Percentiles rank a stretch among this genome's conserved stretches.
Conservation (phyloP, 1,140 invertebrate genomes). For the Heterodera carotae region DNA sequence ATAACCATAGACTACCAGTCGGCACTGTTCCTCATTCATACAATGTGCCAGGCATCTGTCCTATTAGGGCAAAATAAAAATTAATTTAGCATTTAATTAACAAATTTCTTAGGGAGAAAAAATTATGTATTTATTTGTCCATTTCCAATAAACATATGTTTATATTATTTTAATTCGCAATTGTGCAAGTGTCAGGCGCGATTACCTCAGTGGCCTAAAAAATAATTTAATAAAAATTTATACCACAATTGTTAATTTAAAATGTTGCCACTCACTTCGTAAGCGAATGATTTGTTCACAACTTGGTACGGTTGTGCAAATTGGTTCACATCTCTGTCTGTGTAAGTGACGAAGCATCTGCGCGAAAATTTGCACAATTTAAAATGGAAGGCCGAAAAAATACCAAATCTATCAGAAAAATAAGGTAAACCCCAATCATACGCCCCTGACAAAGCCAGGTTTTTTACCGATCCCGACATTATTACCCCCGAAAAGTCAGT, state of each 20-base stretch:
- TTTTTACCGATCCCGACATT: no score
- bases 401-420: no score
- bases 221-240: conserved; percentile 28
- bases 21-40: conserved; percentile 51
- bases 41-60: conserved; percentile 22
- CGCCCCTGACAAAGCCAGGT: no score
- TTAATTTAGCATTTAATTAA: neutral
- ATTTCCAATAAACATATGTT: no score
- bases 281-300: neutral
- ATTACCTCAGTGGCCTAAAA: conserved; percentile 49
- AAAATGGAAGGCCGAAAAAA: neutral
- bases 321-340: conserved; percentile 54
- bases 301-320: conserved; percentile 51
- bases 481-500: no score
- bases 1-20: conserved; percentile 58
- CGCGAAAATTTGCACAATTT: conserved; percentile 40
- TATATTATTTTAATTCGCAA: conserved; percentile 16
- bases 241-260: conserved; percentile 40
- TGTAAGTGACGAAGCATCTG: conserved; percentile 57
- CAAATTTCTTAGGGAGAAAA: no score
- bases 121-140: no score
- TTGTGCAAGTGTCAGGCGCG: neutral
- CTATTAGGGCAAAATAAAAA: neutral
- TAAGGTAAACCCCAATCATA: no score
- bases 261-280: neutral